Evolutionary conservation across 2,888 invertebrate genomes (phyloP).

Genomic region (Apodemia zela): DNA sequence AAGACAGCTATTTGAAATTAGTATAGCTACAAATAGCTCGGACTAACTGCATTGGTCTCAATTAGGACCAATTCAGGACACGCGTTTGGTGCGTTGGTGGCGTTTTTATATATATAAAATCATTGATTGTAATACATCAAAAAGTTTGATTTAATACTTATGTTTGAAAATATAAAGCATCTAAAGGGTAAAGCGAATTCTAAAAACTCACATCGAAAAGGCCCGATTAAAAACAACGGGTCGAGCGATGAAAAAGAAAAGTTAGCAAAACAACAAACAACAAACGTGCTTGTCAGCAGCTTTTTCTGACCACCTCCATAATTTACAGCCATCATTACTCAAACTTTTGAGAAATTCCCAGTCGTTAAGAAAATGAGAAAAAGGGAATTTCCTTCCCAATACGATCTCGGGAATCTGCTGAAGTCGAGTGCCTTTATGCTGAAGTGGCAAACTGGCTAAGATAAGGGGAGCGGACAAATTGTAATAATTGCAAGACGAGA

Average conservation of each 20-base stretch:
- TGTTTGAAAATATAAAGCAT: not conserved
- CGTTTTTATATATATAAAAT: too few species aligned
- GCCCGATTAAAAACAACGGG: conserved; percentile 55
- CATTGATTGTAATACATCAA: not conserved
- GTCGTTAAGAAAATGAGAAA: conserved; percentile 55
- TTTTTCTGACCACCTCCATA: conserved; percentile 59
- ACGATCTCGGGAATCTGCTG: conserved; percentile 74
- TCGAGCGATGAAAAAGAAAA: conserved; percentile 56
- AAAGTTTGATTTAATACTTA: not conserved
- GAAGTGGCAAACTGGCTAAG: conserved; percentile 72
- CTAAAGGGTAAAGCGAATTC: not conserved
- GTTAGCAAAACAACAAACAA: conserved; percentile 63
- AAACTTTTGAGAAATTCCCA: conserved; percentile 63
- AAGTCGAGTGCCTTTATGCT: conserved; percentile 72
- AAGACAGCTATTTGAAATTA: too few species aligned
- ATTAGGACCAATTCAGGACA: too few species aligned
- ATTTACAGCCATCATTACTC: conserved; percentile 71
- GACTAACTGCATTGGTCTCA: too few species aligned
- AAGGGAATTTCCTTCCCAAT: conserved; percentile 57
- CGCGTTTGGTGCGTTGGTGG: too few species aligned
- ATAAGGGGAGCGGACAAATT: conserved; percentile 80
- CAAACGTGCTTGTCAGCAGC: conserved; percentile 49
- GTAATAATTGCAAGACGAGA: conserved; percentile 79
- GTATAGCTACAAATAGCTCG: too few species aligned
- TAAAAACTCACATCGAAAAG: conserved; percentile 39